Conservation (phyloP, 2,888 invertebrate genomes). For the Hofmannophila pseudospretella region DNA sequence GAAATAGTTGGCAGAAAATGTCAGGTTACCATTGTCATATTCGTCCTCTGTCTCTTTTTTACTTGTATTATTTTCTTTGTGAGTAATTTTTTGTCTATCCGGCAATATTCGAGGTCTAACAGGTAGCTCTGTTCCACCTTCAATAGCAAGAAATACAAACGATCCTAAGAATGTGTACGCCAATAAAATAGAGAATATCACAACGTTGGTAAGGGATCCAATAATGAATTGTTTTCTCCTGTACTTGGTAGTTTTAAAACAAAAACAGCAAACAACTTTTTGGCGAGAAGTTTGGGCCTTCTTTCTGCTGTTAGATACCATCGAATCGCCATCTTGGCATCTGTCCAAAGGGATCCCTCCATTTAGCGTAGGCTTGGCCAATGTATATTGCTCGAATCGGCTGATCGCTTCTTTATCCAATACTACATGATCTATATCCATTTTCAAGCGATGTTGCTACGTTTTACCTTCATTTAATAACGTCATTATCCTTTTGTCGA, state of each 20-base stretch:
- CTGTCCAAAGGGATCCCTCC: slow-evolving; percentile 73
- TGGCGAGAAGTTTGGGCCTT: slow-evolving; percentile 66
- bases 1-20: slow-evolving; percentile 67
- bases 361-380: slow-evolving; percentile 69
- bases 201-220: slow-evolving; percentile 87
- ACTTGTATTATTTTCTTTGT: slow-evolving; percentile 67
- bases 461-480: slow-evolving; percentile 41
- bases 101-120: slow-evolving; percentile 68
- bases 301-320: slow-evolving; percentile 71
- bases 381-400: slow-evolving; percentile 71
- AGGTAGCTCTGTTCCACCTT: slow-evolving; percentile 81
- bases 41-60: slow-evolving; percentile 62
- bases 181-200: slow-evolving; percentile 88
- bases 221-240: slow-evolving; percentile 81
- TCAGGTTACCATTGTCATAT: slow-evolving; percentile 56
- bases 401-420: slow-evolving; percentile 73
- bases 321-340: slow-evolving; percentile 73
- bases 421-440: slow-evolving; percentile 72
- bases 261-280: slow-evolving; percentile 75
- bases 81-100: slow-evolving; percentile 66
- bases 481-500: slow-evolving; percentile 43
- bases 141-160: slow-evolving; percentile 91
- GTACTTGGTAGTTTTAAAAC: slow-evolving; percentile 75
- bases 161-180: slow-evolving; percentile 88
- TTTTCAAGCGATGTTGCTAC: slow-evolving; percentile 46